phyloP scores from a whole-genome alignment of 2,113 vertebrate species.

The Pseudorectes ferrugineus region DNA sequence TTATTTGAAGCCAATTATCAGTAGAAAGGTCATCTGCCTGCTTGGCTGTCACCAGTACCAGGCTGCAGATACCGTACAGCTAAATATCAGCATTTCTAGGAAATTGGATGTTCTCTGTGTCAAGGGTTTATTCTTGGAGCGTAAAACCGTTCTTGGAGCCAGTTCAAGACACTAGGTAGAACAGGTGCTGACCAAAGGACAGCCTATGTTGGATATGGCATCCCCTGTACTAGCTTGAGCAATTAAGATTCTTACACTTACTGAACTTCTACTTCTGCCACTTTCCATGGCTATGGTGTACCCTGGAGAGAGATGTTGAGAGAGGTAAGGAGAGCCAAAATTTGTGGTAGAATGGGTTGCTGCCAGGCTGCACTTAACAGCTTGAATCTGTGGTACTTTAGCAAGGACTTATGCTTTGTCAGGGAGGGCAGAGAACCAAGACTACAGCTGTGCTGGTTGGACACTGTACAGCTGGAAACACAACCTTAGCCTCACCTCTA shows the following conservation, averaged over 20 bases:
- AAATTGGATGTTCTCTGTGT: background rate
- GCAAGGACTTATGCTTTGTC: background rate
- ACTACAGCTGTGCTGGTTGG: background rate
- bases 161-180: background rate
- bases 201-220: background rate
- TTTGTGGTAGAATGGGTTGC: background rate
- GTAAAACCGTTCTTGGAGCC: background rate
- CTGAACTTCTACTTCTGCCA: rapidly evolving
- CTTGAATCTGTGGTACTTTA: background rate
- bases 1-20: background rate
- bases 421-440: background rate
- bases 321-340: background rate
- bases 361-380: background rate
- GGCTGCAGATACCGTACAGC: background rate
- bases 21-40: background rate
- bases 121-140: background rate
- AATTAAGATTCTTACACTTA: background rate
- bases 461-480: background rate
- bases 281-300: background rate
- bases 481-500: background rate
- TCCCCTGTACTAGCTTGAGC: background rate
- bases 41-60: background rate
- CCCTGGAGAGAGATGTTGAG: background rate
- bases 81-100: background rate
- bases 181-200: background rate